These are phyloP conservation scores for Goniozus legneri DNA, from an alignment of 1,140 invertebrate species.

Conservation along the genomic window DNA sequence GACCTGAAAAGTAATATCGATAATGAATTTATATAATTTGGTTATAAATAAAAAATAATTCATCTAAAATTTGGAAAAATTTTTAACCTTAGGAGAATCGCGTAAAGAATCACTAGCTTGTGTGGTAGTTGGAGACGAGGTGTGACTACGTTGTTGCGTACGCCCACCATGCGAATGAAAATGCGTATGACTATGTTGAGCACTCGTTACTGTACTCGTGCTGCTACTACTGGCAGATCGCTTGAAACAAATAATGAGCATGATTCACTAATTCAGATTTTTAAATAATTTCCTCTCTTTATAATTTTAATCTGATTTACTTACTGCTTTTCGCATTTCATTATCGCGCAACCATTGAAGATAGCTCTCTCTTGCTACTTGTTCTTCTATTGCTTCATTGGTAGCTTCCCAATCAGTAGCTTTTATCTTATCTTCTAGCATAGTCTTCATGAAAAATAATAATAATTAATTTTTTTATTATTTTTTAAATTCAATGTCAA, in stretches of 20 bases:
- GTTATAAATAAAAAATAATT: neutral
- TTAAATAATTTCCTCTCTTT: neutral
- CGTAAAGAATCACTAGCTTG: constrained; percentile 42
- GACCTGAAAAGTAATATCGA: constrained; percentile 24
- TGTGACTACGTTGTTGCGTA: constrained; percentile 43
- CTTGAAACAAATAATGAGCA: constrained; percentile 31
- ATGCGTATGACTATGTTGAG: constrained; percentile 46
- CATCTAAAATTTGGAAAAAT: neutral
- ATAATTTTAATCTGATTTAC: constrained; percentile 14
- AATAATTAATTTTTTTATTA: constrained; percentile 4
- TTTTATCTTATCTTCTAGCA: constrained; percentile 89
- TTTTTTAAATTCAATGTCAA: constrained; percentile 5
- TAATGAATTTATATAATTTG: neutral
- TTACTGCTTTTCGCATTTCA: constrained; percentile 60
- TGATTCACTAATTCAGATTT: neutral
- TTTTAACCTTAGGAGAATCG: constrained; percentile 46
- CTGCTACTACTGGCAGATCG: constrained; percentile 47
- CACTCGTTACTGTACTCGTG: constrained; percentile 48
- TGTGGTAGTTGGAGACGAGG: constrained; percentile 41
- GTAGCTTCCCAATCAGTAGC: constrained; percentile 94
- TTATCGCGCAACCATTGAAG: constrained; percentile 80
- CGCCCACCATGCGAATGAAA: constrained; percentile 45
- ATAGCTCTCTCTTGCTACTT: constrained; percentile 86
- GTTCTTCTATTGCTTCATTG: constrained; percentile 87
- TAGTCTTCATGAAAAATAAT: constrained; percentile 59